A percentile compares a stretch with the other conserved stretches of the same genome.
phyloP scores from a whole-genome alignment of 35 echinoderm and acorn worm genomes.

The Antedon bifida region DNA sequence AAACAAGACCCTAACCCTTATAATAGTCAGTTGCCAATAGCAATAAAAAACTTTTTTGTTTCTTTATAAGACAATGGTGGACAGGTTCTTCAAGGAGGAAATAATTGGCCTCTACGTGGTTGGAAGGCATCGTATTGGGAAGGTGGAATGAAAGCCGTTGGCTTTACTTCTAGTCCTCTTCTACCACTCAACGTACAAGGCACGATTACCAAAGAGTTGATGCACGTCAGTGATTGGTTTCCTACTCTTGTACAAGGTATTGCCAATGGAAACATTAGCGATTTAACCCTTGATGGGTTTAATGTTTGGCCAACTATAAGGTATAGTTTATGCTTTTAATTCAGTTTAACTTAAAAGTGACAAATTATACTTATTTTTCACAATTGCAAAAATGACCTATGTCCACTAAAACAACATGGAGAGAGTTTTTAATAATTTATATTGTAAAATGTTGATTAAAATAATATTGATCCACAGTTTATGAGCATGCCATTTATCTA shows the following conservation, averaged over 20 bases:
- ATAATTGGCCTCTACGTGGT: slow-evolving; percentile 63
- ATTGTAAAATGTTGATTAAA: too few species aligned
- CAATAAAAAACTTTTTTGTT: neutral
- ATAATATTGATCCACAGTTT: too few species aligned
- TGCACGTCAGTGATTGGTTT: slow-evolving; percentile 76
- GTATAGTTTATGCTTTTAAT: neutral
- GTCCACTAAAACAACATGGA: too few species aligned
- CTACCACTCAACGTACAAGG: slow-evolving; percentile 29
- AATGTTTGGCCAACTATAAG: slow-evolving; percentile 45
- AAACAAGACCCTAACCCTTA: too few species aligned
- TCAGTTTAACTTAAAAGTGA: too few species aligned
- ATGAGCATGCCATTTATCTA: too few species aligned
- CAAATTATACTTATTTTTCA: too few species aligned
- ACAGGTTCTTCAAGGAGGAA: slow-evolving; percentile 26
- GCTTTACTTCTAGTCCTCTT: slow-evolving; percentile 39
- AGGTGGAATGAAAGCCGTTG: slow-evolving; percentile 46
- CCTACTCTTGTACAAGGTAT: slow-evolving; percentile 55
- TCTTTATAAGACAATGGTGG: slow-evolving; percentile 52
- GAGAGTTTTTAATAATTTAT: too few species aligned
- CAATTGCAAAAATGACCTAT: too few species aligned
- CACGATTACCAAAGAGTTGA: slow-evolving; percentile 31
- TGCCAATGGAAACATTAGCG: slow-evolving; percentile 16
- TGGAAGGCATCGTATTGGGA: slow-evolving; percentile 62
- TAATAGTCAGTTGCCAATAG: too few species aligned
- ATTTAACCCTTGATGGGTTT: slow-evolving; percentile 44